phyloP scores from a whole-genome alignment of 1,140 invertebrate genomes.

The Hermatobates lingyangjiaoensis region DNA sequence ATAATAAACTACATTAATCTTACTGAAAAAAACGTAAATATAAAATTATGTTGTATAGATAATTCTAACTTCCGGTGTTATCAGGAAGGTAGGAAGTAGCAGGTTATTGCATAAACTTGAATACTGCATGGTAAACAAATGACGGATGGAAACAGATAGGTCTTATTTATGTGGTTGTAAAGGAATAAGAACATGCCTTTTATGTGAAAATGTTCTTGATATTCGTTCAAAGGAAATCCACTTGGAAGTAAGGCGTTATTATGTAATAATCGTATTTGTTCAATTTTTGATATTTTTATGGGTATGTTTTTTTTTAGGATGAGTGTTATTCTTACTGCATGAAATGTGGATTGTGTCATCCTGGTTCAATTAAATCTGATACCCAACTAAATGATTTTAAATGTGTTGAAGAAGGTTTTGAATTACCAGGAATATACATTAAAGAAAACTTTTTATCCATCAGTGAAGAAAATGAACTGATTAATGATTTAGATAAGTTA shows the following conservation, averaged over 20 bases:
- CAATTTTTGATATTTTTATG: conserved; percentile 10
- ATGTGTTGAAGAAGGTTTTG: conserved; percentile 36
- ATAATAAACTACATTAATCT: too few species aligned
- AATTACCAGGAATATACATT: conserved; percentile 51
- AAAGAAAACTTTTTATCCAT: conserved; percentile 50
- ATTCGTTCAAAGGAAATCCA: conserved; percentile 16
- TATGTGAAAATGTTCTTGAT: conserved; percentile 51
- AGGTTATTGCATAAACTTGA: too few species aligned
- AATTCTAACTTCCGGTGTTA: too few species aligned
- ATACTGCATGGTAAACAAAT: neutral
- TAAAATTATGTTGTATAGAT: too few species aligned
- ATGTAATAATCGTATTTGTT: conserved; percentile 19
- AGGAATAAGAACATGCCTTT: conserved; percentile 68
- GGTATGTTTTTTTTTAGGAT: conserved; percentile 27
- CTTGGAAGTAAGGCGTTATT: conserved; percentile 10
- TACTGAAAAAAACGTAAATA: too few species aligned
- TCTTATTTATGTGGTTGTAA: conserved; percentile 73
- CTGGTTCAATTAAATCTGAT: conserved; percentile 40
- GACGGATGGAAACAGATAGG: conserved; percentile 36
- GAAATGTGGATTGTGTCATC: conserved; percentile 49
- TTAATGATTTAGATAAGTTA: conserved; percentile 52
- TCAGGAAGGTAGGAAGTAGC: too few species aligned
- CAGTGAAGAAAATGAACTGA: conserved; percentile 47
- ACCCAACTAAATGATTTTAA: conserved; percentile 49
- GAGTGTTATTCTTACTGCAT: conserved; percentile 53